phyloP scores from a whole-genome alignment of 1,140 invertebrate genomes.

The Drosophila kepulauana region DNA sequence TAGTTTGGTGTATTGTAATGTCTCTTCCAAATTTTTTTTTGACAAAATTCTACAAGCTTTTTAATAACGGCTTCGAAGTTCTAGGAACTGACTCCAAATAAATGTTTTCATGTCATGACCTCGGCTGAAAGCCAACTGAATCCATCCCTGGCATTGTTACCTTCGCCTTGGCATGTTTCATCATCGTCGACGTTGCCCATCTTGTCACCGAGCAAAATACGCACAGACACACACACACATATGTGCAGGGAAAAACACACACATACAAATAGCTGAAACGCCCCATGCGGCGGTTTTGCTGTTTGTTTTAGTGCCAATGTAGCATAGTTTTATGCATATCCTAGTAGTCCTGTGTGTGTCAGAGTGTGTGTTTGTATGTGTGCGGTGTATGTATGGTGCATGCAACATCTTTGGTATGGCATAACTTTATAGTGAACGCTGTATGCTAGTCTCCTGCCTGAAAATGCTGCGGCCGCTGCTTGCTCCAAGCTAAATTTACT shows the following conservation, averaged over 20 bases:
- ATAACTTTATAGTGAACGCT: slow-evolving; percentile 55
- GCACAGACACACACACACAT: slow-evolving; percentile 40
- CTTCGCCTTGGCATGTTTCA: slow-evolving; percentile 68
- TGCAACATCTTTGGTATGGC: slow-evolving; percentile 73
- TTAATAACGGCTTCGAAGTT: neutral
- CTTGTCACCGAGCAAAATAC: slow-evolving; percentile 55
- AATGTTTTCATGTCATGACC: neutral
- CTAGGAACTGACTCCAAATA: neutral
- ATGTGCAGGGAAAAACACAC: slow-evolving; percentile 19
- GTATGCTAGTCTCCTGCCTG: slow-evolving; percentile 45
- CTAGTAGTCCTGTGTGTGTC: slow-evolving; percentile 58
- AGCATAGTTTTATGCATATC: slow-evolving; percentile 82
- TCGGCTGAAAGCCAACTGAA: slow-evolving; percentile 11
- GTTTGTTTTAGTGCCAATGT: slow-evolving; percentile 83
- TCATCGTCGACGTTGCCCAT: slow-evolving; percentile 54
- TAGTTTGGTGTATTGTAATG: too few relatives aligned
- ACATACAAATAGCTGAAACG: slow-evolving; percentile 31
- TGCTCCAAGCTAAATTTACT: slow-evolving; percentile 58
- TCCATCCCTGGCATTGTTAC: slow-evolving; percentile 60
- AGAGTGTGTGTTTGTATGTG: too few relatives aligned
- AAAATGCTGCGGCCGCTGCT: slow-evolving; percentile 60
- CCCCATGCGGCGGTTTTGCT: slow-evolving; percentile 59
- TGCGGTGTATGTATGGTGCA: slow-evolving; percentile 18
- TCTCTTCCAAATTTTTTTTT: neutral
- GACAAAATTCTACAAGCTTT: neutral